phyloP scores from a whole-genome alignment of 23 tunicate genomes.

The Clavelina lepadiformis region DNA sequence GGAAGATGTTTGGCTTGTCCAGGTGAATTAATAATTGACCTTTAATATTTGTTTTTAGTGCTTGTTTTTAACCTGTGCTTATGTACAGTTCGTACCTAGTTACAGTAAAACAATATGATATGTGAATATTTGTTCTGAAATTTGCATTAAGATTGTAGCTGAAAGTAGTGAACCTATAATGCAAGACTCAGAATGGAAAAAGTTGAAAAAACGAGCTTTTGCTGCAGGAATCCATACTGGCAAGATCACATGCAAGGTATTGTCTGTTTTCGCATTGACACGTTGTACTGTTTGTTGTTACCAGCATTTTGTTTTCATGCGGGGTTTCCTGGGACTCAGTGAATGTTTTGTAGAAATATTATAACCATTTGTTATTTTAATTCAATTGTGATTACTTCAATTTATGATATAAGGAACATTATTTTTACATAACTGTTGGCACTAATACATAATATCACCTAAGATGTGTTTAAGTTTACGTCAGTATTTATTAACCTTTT shows the following conservation, averaged over 20 bases:
- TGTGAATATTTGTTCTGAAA: background rate
- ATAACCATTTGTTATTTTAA: no score
- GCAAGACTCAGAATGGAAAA: constrained; percentile 30
- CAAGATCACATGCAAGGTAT: constrained; percentile 27
- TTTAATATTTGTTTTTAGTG: no score
- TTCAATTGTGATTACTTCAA: no score
- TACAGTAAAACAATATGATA: background rate
- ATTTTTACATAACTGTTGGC: background rate
- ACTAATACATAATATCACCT: background rate
- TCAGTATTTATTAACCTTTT: no score
- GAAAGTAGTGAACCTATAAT: constrained; percentile 7
- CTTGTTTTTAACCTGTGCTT: no score
- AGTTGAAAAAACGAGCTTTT: constrained; percentile 8
- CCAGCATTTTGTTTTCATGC: no score
- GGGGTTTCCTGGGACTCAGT: no score
- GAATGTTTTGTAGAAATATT: no score
- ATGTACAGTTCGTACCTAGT: no score
- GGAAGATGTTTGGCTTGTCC: constrained; percentile 45
- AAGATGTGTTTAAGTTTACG: no score
- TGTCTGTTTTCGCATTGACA: no score
- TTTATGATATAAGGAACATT: no score
- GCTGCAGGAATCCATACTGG: constrained; percentile 21
- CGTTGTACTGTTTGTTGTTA: background rate
- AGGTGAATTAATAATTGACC: constrained; percentile 12
- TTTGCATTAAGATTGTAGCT: constrained; percentile 11